Conservation (phyloP, 2,797 vertebrate genomes). For the Propithecus deckenii region DNA sequence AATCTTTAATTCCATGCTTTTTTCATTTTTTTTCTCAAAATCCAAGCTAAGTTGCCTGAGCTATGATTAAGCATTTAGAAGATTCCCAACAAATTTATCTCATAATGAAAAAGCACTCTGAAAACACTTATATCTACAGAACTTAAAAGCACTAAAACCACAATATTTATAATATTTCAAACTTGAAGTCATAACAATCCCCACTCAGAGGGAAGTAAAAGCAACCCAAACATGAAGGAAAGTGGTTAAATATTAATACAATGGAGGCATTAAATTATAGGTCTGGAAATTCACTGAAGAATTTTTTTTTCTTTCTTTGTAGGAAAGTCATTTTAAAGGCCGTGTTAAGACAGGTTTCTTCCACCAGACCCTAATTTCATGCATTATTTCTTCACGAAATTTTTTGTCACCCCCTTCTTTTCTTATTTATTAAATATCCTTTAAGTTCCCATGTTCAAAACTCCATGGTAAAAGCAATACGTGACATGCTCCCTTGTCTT, state of each 20-base stretch:
- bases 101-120: conserved; percentile 46
- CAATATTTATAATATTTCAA: conserved; percentile 50
- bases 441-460: conserved; percentile 5
- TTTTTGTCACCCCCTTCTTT: background rate
- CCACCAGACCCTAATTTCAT: background rate
- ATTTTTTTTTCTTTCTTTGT: conserved; percentile 1
- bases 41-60: background rate
- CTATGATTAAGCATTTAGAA: conserved; percentile 40
- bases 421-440: conserved; percentile 11
- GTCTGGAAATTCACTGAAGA: background rate
- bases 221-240: background rate
- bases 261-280: background rate
- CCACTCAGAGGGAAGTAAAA: conserved; percentile 33
- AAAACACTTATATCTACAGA: conserved; percentile 6
- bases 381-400: background rate
- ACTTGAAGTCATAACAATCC: conserved; percentile 10
- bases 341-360: background rate
- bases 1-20: background rate
- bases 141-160: conserved; percentile 50
- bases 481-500: background rate
- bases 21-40: background rate
- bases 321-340: background rate
- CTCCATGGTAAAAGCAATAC: background rate
- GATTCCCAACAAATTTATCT: background rate
- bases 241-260: conserved; percentile 49